Evolutionary conservation across 2,888 invertebrate species (phyloP).

Genomic region (Mesopsocus fuscifrons): DNA sequence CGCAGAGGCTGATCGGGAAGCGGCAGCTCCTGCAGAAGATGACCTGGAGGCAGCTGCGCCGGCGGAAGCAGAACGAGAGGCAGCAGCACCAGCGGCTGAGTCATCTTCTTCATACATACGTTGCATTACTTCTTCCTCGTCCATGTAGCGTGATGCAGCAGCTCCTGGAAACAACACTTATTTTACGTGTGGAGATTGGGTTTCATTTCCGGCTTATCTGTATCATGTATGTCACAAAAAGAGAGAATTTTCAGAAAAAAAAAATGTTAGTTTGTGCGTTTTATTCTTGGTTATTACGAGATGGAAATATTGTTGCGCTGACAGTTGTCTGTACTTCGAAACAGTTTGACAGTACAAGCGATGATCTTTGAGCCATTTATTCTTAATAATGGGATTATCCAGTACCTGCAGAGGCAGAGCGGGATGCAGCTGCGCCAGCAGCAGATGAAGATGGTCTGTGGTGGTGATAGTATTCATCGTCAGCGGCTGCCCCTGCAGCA

Average conservation of each 20-base stretch:
- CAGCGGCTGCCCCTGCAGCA: neutral
- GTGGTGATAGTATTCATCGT: too few relatives aligned
- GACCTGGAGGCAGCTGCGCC: neutral
- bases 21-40: neutral
- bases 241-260: too few relatives aligned
- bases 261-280: neutral
- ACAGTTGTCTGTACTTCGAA: too few relatives aligned
- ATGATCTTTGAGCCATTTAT: neutral
- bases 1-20: neutral
- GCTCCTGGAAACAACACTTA: neutral
- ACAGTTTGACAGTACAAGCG: too few relatives aligned
- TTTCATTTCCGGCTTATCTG: too few relatives aligned
- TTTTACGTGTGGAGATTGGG: too few relatives aligned
- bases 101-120: too few relatives aligned
- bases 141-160: too few relatives aligned
- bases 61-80: neutral
- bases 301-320: neutral
- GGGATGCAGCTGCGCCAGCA: neutral
- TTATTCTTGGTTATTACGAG: neutral
- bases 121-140: too few relatives aligned
- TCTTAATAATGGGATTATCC: neutral
- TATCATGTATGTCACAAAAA: too few relatives aligned
- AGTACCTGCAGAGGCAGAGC: neutral
- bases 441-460: too few relatives aligned
- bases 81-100: neutral